Evolutionary conservation across 2,797 vertebrate genomes (phyloP), one percentile per base, ranked within the genome.

Genomic region (Peromyscus attwateri): DNA sequence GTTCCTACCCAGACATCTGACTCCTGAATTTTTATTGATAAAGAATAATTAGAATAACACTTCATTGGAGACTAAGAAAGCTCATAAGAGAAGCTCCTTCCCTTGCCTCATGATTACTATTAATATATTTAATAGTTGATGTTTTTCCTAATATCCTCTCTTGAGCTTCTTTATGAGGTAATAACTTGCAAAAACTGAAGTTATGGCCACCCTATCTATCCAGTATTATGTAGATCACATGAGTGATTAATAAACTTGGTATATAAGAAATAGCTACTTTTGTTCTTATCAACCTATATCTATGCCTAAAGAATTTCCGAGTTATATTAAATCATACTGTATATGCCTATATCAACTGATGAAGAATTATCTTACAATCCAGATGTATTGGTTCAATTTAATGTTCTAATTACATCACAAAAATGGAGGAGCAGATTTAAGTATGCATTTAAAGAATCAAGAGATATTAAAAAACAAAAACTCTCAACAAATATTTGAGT

Each of bases 71-170:
- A 94, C 43, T 89, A 64, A 95, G 57, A 92, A 89, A 43, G 55
- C 34, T 94, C 82, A 89, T 46, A 91, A 92, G 37, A 92, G n/a
- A 96, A 95, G 46, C 84, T 13, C 40, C 66, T 95, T n/a, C 34
- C 31, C 93, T 71, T 95, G 82, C 43, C 60, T 71, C 21, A 94
- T 94, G 64, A 76, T 87, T 85, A 76, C 52, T 95, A 49, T 83
- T 92, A 94, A 91, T 87, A 66, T 79, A 81, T 92, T 95, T 95
- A 70, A 75, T 88, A 93, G 68, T 82, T 94, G 79, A 88, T 27
- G 40, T 89, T 97, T 96, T 76, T 95, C 79, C 70, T 57, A 89
- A 79, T 87, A 81, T 40, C 37, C 4, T 66, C 49, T 94, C 37
- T 19, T 87, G 55, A 71, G 49, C 57, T 95, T 96, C 83, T 94